Base-by-base conservation (phyloP, 2,113 vertebrate species). In the Protomyctophum bolini region DNA sequence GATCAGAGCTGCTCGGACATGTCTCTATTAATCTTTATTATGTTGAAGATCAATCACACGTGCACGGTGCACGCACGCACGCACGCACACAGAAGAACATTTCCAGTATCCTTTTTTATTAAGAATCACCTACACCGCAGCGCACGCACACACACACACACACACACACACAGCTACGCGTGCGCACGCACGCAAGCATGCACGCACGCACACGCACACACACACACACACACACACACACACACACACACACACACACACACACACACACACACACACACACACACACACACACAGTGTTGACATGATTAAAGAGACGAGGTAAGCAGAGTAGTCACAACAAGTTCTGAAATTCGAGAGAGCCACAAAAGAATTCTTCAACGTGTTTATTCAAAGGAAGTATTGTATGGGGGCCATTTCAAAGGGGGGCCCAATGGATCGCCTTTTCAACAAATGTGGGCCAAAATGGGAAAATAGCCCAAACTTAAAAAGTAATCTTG, bases 291-390 rank as follows among this genome's bases (percentile, higher is more conserved):
- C 59, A 61, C 59, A 46, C 33, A 9, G 54, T 14, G 54, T 56
- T 56, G 54, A 56, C 54, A 56, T 56, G 56, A 67, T 12, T 11
- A 6, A 47, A 2, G 12, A 12, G 9, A 10, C 50, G 12, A 10
- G 50, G 8, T 52, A 9, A 52, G 12, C 50, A 52, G 45, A 29
- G 57, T 54, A 52, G 33, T 65, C 14, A 12, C 48, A 28, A 33
- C 80, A 63, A 63, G 82, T 82, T 70, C 0, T 3, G 68, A 58
- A 76, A 41, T 54, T 75, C 73, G 75, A 6, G 10, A 15, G 12
- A 73, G 55, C 9, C 7, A 10, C 10, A 6, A 0, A 0, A 58
- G 6, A 58, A 15, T 58, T 21, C 14, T 8, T 2, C 6, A 28
- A 21, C 12, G 8, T 15, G 5, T 6, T 46, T 29, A 61, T 45